A percentile compares a stretch with the other conserved stretches of the same genome.
phyloP scores from a whole-genome alignment of 2,888 invertebrate genomes.

The Rhamnusium bicolor region DNA sequence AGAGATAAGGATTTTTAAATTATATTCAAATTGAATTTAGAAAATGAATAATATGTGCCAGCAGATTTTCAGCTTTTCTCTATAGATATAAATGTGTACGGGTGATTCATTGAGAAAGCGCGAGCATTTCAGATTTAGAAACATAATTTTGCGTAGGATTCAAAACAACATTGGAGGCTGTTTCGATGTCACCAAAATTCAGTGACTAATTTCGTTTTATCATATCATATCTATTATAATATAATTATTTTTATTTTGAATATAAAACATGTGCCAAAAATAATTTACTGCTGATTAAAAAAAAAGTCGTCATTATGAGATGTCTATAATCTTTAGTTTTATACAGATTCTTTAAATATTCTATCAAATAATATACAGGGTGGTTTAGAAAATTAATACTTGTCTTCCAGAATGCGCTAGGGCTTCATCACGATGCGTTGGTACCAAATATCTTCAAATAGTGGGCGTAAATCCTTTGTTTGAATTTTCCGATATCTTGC shows the following conservation, averaged over 20 bases:
- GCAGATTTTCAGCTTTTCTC: constrained; percentile 44
- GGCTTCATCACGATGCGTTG: too few relatives aligned
- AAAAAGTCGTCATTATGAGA: too few relatives aligned
- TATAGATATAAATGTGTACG: constrained; percentile 44
- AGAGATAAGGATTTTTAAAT: neutral
- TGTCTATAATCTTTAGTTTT: too few relatives aligned
- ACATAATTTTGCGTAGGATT: constrained; percentile 10
- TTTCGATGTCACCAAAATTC: constrained; percentile 1
- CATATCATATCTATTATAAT: neutral
- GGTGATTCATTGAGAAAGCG: constrained; percentile 52
- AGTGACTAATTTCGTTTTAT: constrained; percentile 9
- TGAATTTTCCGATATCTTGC: too few relatives aligned
- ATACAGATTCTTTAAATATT: too few relatives aligned
- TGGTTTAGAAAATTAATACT: too few relatives aligned
- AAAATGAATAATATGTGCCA: constrained; percentile 59
- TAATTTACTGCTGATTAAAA: neutral
- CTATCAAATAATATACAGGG: too few relatives aligned
- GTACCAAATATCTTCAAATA: too few relatives aligned
- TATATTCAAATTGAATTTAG: constrained; percentile 42
- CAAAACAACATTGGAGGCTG: constrained; percentile 12
- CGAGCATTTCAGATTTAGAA: constrained; percentile 16
- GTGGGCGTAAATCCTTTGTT: too few relatives aligned
- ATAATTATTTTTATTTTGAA: neutral
- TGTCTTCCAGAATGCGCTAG: too few relatives aligned
- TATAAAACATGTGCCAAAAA: neutral